Conservation (phyloP, 2,113 vertebrate species). For the Rhodinocichla rosea region DNA sequence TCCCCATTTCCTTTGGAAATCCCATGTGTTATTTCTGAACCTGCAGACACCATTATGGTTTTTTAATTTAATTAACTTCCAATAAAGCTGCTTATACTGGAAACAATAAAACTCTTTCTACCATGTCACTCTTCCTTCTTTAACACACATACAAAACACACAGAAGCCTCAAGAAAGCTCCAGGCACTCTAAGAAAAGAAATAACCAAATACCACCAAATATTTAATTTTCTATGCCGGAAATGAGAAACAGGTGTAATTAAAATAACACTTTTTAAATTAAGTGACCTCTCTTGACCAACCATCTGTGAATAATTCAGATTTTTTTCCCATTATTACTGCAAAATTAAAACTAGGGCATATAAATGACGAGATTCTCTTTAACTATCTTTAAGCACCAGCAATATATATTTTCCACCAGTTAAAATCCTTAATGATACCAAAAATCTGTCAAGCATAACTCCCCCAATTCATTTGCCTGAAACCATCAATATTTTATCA, state of each 20-base stretch:
- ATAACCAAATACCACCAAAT: conserved; percentile 77
- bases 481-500: conserved; percentile 87
- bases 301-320: conserved; percentile 84
- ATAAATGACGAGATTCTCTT: conserved; percentile 80
- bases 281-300: conserved; percentile 84
- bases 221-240: conserved; percentile 78
- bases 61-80: conserved; percentile 60
- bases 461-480: conserved; percentile 82
- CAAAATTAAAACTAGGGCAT: conserved; percentile 81
- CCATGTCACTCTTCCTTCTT: conserved; percentile 21
- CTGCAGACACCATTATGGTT: conserved; percentile 18
- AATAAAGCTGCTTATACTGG: conserved; percentile 39
- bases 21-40: conserved; percentile 44
- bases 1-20: conserved; percentile 10
- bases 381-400: conserved; percentile 85
- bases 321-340: conserved; percentile 76
- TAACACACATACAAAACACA: conserved; percentile 33
- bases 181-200: conserved; percentile 69
- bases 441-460: conserved; percentile 83
- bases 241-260: conserved; percentile 85
- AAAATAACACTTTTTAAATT: conserved; percentile 85
- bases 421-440: conserved; percentile 86
- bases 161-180: conserved; percentile 57
- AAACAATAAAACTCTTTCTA: conserved; percentile 53
- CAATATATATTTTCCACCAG: conserved; percentile 84